Evolutionary conservation across 2,888 invertebrate species (phyloP).

Genomic region (Acrobasis suavella): DNA sequence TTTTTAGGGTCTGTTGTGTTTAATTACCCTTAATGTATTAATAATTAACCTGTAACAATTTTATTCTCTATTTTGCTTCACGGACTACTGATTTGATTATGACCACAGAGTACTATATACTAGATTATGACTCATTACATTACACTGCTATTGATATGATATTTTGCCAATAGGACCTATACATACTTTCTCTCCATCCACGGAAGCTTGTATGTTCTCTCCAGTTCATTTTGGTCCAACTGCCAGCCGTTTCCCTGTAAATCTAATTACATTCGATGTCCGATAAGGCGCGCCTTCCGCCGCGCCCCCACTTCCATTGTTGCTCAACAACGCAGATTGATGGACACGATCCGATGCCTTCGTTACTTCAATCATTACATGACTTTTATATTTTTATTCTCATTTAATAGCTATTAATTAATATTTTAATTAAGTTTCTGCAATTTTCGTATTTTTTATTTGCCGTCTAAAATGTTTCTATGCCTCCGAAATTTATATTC

Average conservation of each 20-base stretch:
- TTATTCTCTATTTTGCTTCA: not conserved
- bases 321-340: conserved; percentile 9
- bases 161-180: too few relatives aligned
- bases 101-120: not conserved
- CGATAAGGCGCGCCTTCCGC: conserved; percentile 14
- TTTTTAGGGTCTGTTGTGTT: too few relatives aligned
- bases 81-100: not conserved
- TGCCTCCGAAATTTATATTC: not conserved
- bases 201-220: too few relatives aligned
- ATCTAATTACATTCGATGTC: conserved; percentile 14
- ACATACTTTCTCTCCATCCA: too few relatives aligned
- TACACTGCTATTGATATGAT: not conserved
- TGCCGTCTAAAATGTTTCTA: too few relatives aligned
- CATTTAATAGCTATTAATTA: too few relatives aligned
- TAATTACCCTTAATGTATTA: too few relatives aligned
- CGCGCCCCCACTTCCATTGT: conserved; percentile 3
- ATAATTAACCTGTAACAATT: too few relatives aligned
- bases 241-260: not conserved
- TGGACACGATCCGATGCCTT: conserved; percentile 16
- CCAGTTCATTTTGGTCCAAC: too few relatives aligned
- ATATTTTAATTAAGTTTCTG: too few relatives aligned
- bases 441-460: too few relatives aligned
- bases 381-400: conserved; percentile 12
- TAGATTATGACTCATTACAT: not conserved
- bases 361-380: conserved; percentile 4